Base-by-base conservation (phyloP, 2,113 vertebrate species). In the Forbesichthys agassizii region DNA sequence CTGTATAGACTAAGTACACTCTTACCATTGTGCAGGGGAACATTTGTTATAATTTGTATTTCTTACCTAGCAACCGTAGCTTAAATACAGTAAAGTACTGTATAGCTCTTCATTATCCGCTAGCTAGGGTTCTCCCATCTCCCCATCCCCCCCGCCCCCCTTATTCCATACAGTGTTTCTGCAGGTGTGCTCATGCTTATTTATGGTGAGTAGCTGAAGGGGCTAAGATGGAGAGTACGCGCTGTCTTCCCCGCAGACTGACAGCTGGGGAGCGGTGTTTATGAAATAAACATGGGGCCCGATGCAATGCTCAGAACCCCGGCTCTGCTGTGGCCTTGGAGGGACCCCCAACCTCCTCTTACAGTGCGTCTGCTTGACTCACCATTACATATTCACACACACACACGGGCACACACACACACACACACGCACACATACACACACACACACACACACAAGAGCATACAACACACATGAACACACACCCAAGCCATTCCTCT, bases 271-370 rank as follows among this genome's bases (percentile, higher is more conserved):
- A 83, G 84, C 36, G 86, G 46, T 86, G 74, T 89, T 88, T 90
- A 90, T 92, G 84, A 90, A 92, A 90, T 90, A 91, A 92, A 92
- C 89, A 91, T 90, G 84, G 27, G 85, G 77, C 69, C 87, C 89
- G 84, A 88, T 88, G 88, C 86, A 88, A 86, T 18, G 67, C 78
- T 89, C 79, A 78, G 79, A 89, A 84, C 78, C 74, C 61, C 61
- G 62, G 53, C 81, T 81, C 73, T 63, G 78, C 81, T 71, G 76
- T 86, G 88, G 87, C 84, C 88, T 86, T 84, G 87, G 81, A 88
- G 82, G 80, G 73, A 78, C 63, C 52, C 52, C 13, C 52, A 13
- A 13, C 52, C 52, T n/a, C 16, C 52, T 4, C 52, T 54, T 54
- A 54, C 51, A 11, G 51, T 52, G 9, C 52, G 14, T 11, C 20